Conservation (phyloP, 2,113 vertebrate species). For the Tenrec ecaudatus region DNA sequence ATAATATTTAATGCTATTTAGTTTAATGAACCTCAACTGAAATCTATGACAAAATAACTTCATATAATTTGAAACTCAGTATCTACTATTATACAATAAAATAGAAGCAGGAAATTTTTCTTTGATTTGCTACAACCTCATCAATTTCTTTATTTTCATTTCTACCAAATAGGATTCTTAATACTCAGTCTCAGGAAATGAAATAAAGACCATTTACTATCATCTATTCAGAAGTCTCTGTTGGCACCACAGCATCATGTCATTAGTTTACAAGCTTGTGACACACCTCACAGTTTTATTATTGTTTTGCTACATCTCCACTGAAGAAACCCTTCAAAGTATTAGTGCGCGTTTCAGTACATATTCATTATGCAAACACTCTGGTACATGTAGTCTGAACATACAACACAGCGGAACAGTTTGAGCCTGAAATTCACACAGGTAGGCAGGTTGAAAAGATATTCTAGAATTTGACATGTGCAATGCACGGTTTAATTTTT, state of each 20-base stretch:
- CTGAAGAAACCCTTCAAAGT: conserved; percentile 55
- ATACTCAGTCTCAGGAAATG: neutral
- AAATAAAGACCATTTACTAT: conserved; percentile 6
- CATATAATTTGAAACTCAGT: conserved; percentile 28
- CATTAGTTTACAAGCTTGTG: conserved; percentile 4
- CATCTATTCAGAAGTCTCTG: conserved; percentile 26
- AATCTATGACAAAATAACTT: conserved; percentile 50
- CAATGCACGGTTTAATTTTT: conserved; percentile 54
- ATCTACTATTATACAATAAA: conserved; percentile 18
- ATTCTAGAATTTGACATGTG: conserved; percentile 48
- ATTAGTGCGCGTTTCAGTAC: neutral
- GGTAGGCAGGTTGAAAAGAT: conserved; percentile 50
- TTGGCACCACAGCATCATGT: conserved; percentile 63
- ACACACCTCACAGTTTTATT: conserved; percentile 14
- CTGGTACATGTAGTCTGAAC: conserved; percentile 28
- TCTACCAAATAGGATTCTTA: neutral
- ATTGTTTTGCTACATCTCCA: conserved; percentile 48
- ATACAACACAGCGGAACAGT: conserved; percentile 37
- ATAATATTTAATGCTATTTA: neutral
- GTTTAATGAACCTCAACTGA: conserved; percentile 36
- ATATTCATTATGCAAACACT: conserved; percentile 41
- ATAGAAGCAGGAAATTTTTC: conserved; percentile 10
- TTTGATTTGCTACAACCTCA: neutral
- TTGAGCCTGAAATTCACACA: conserved; percentile 62
- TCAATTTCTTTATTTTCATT: conserved; percentile 43